Evolutionary conservation across 2,888 invertebrate species (phyloP).

Genomic region (Diarsia mendica): DNA sequence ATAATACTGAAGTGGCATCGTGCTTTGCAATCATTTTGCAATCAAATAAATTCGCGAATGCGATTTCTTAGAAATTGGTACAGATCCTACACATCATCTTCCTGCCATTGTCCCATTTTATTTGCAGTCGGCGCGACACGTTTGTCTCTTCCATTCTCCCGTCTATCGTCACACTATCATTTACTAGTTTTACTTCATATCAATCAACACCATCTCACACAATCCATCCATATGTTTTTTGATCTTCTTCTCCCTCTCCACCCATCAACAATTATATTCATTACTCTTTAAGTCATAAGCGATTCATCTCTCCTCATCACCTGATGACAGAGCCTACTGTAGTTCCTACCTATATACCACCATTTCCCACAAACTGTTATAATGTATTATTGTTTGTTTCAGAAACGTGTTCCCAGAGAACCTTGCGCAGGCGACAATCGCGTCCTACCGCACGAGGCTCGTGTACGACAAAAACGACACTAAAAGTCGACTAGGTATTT

Average conservation of each 20-base stretch:
- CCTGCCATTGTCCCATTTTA: no score
- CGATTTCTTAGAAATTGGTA: background rate
- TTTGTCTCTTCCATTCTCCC: no score
- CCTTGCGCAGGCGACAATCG: slow-evolving; percentile 95
- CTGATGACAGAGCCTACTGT: background rate
- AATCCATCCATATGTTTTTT: no score
- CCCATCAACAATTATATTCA: no score
- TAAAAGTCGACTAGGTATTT: slow-evolving; percentile 78
- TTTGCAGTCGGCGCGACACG: no score
- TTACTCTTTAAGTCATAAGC: no score
- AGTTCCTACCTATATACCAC: background rate
- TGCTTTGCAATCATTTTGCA: background rate
- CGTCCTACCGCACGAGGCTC: slow-evolving; percentile 90
- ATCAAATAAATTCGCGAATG: background rate
- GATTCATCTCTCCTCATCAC: no score
- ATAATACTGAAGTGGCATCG: background rate
- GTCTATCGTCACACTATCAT: no score
- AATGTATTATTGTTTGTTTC: slow-evolving; percentile 78
- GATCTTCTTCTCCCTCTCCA: no score
- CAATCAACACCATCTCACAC: no score
- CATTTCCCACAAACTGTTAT: background rate
- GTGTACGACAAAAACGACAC: slow-evolving; percentile 77
- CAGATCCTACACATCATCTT: background rate
- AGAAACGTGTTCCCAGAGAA: slow-evolving; percentile 98
- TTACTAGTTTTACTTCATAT: no score